These are phyloP conservation scores for Sorex araneus DNA, from an alignment of 2,113 vertebrate species.

Conservation along the genomic window DNA sequence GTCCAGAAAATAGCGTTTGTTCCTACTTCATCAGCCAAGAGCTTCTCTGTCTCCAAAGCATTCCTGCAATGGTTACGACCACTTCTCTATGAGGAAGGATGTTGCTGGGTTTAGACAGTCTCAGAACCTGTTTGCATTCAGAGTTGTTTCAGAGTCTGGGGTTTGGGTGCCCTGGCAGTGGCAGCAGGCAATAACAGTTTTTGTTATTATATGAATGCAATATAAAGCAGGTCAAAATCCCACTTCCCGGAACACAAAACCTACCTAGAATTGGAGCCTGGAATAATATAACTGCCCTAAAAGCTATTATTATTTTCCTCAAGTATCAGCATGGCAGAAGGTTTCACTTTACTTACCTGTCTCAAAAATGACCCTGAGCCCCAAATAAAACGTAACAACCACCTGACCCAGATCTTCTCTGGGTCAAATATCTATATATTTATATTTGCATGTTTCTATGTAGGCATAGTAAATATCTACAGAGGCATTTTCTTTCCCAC, in stretches of 20 bases:
- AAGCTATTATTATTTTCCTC: conserved; percentile 64
- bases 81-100: conserved; percentile 9
- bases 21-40: conserved; percentile 37
- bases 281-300: conserved; percentile 65
- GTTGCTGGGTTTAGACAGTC: not conserved
- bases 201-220: conserved; percentile 67
- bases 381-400: conserved; percentile 36
- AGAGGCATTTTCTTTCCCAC: not conserved
- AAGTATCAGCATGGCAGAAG: conserved; percentile 39
- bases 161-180: not conserved
- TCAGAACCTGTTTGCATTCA: conserved; percentile 21
- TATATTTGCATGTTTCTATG: too few species aligned
- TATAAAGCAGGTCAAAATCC: conserved; percentile 68
- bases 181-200: conserved; percentile 11
- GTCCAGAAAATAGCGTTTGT: conserved; percentile 18
- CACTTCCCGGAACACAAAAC: conserved; percentile 51
- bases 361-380: conserved; percentile 30
- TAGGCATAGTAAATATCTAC: not conserved
- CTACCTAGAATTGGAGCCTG: conserved; percentile 57
- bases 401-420: not conserved
- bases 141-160: not conserved
- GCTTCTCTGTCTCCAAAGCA: conserved; percentile 53
- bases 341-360: conserved; percentile 54
- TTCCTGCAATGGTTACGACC: conserved; percentile 15
- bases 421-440: not conserved